Conservation (phyloP, 1,140 invertebrate species). For the Cephus cinctus region DNA sequence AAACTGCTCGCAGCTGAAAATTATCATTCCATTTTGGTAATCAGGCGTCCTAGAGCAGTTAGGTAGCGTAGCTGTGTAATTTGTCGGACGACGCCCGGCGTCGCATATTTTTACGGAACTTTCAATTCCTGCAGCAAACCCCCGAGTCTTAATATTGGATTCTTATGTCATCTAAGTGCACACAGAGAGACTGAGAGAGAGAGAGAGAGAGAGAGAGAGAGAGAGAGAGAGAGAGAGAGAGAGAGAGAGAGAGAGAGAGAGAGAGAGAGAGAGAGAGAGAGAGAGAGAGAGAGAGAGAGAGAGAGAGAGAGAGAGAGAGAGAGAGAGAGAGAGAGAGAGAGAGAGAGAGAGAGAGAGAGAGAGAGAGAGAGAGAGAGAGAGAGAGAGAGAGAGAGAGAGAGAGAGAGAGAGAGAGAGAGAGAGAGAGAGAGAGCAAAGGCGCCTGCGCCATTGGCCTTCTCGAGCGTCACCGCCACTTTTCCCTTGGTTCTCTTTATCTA, state of each 20-base stretch:
- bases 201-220: background rate
- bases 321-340: background rate
- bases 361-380: background rate
- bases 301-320: background rate
- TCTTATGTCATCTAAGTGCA: constrained; percentile 28
- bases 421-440: background rate
- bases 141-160: constrained; percentile 34
- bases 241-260: background rate
- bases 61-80: too few species aligned
- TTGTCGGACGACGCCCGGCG: too few species aligned
- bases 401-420: constrained; percentile 1
- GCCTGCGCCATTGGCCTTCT: constrained; percentile 21
- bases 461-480: background rate
- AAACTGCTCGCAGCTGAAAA: too few species aligned
- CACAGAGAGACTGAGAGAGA: constrained; percentile 9
- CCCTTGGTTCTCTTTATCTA: constrained; percentile 29
- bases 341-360: background rate
- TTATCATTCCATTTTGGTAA: too few species aligned
- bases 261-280: background rate
- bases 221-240: background rate
- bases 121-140: too few species aligned
- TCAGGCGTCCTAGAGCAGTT: too few species aligned
- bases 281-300: background rate
- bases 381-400: background rate
- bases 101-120: too few species aligned